phyloP scores from a whole-genome alignment of 2,797 vertebrate genomes.

The Centroberyx gerrardi region DNA sequence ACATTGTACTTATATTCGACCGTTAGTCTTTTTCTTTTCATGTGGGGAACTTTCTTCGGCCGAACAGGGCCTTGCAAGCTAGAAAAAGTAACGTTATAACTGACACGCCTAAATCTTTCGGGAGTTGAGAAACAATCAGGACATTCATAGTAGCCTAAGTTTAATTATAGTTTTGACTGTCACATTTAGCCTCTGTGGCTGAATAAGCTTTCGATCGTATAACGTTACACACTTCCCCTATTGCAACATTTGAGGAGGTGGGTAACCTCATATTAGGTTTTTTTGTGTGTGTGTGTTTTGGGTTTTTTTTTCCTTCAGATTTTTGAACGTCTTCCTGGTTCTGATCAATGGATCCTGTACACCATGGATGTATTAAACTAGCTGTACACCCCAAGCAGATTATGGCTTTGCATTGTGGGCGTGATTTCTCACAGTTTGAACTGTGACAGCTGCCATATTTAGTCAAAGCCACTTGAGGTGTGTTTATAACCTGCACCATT shows the following conservation, averaged over 20 bases:
- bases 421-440: neutral
- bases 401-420: neutral
- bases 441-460: neutral
- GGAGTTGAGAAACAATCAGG: neutral
- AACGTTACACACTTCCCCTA: neutral
- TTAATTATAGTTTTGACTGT: too few relatives aligned
- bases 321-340: too few relatives aligned
- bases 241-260: neutral
- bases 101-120: neutral
- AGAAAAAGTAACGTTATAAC: too few relatives aligned
- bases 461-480: neutral
- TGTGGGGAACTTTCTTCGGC: too few relatives aligned
- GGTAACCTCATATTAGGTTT: neutral
- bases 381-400: neutral
- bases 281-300: too few relatives aligned
- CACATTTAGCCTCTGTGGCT: too few relatives aligned
- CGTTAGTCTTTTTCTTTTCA: too few relatives aligned
- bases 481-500: neutral
- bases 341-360: too few relatives aligned
- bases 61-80: too few relatives aligned
- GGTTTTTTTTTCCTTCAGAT: neutral
- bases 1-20: too few relatives aligned
- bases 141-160: neutral
- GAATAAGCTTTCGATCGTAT: too few relatives aligned
- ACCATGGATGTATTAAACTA: neutral